Evolutionary conservation across 2,888 invertebrate genomes (phyloP), one percentile per base, ranked within the genome.

Genomic region (Strigamia maritima): DNA sequence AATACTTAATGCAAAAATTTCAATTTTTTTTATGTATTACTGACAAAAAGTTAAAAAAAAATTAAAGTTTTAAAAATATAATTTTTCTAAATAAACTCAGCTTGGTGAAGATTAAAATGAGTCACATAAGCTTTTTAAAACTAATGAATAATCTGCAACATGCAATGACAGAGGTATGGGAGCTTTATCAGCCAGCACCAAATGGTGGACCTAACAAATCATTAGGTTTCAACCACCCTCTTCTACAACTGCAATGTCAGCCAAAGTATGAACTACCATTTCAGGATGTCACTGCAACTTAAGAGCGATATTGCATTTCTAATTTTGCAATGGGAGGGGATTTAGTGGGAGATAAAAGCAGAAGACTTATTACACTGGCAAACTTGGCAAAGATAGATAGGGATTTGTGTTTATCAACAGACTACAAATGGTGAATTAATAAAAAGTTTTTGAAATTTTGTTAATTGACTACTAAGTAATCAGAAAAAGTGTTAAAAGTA

Each of bases 181-280:
- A 49, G 49, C 49, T 49, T 49, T 49, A 49, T 49, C 49, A 49
- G 49, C 49, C 49, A 49, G 4, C n/a, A 49, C 49, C 49, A 49
- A 49, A 49, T 49, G 49, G 49, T 49, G 49, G 49, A 14, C 49
- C 14, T 49, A 49, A 49, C 49, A 49, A 49, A 49, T 49, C 49
- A 49, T 49, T 49, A 49, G 49, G 2, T 49, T 49, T 49, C 49
- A 49, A 49, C n/a, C 49, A 49, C 49, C 49, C 49, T 3, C 2
- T 3, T 49, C n/a, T n/a, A n/a, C 49, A 2, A 49, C 49, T n/a
- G 31, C 49, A 6, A 49, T 49, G 49, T 49, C 49, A 2, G 49
- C 49, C n/a, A 49, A n/a, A n/a, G 49, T 49, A 49, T 49, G 49
- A 49, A 49, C 49, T 49, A 49, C 49, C 49, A 49, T 49, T 49